These are phyloP conservation scores for Pseudomyrmex pallidus DNA, from an alignment of 1,140 invertebrate genomes.

Conservation along the genomic window DNA sequence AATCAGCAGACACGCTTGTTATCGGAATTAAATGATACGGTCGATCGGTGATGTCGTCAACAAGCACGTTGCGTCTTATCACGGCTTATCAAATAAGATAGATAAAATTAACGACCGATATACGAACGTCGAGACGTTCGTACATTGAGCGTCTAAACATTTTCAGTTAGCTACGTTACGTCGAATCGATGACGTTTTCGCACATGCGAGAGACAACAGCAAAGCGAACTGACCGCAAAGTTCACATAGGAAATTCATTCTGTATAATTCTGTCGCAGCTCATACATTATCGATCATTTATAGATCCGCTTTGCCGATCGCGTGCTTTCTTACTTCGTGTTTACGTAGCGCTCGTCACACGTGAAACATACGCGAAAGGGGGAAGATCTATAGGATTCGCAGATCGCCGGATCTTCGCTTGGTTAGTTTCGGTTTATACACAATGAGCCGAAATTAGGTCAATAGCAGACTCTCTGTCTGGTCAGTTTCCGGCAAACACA, in stretches of 20 bases:
- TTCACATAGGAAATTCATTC: neutral
- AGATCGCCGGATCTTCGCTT: constrained; percentile 41
- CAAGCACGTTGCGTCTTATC: constrained; percentile 24
- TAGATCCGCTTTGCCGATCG: neutral
- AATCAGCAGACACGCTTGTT: neutral
- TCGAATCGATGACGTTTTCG: no score
- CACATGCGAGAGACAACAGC: no score
- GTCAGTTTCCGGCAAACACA: constrained; percentile 53
- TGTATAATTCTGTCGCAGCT: neutral
- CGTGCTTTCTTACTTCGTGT: neutral
- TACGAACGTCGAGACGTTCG: neutral
- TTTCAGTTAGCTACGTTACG: neutral
- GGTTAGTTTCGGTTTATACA: constrained; percentile 59
- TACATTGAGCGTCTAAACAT: neutral
- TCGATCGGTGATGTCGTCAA: constrained; percentile 11
- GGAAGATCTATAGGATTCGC: constrained; percentile 16
- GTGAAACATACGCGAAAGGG: neutral
- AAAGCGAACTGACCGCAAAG: neutral
- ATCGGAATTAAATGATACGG: constrained; percentile 34
- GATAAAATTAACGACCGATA: constrained; percentile 43
- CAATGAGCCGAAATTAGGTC: constrained; percentile 60
- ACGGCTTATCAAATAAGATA: constrained; percentile 49
- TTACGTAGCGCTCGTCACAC: neutral
- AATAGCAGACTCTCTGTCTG: constrained; percentile 49
- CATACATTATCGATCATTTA: neutral